Conservation (phyloP, 1,140 invertebrate genomes). For the Zophobas atratus region DNA sequence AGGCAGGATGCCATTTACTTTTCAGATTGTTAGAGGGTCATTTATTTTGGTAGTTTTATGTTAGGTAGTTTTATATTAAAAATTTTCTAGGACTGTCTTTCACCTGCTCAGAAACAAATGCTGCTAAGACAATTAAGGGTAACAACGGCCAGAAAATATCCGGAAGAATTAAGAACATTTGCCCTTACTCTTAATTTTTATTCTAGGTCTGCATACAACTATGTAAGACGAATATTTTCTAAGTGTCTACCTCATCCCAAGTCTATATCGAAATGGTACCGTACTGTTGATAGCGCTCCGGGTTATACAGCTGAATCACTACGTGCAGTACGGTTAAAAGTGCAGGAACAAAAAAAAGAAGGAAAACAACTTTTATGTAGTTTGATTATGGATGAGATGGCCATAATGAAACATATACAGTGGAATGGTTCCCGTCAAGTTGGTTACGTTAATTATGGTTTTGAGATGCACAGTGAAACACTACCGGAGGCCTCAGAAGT, state of each 20-base stretch:
- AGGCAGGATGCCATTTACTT: no score
- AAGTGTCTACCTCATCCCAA: conserved; percentile 7
- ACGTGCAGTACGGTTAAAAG: background rate
- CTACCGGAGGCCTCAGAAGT: background rate
- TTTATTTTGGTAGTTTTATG: background rate
- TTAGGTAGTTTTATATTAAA: background rate
- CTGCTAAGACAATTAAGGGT: conserved; percentile 17
- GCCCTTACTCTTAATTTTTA: conserved; percentile 14
- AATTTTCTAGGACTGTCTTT: conserved; percentile 1
- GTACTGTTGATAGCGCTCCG: background rate
- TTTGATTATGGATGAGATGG: conserved; percentile 22
- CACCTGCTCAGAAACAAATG: conserved; percentile 20
- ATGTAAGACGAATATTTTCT: conserved; percentile 8
- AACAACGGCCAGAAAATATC: conserved; percentile 21
- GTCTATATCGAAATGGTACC: background rate
- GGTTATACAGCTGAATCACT: background rate
- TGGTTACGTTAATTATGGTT: conserved; percentile 54
- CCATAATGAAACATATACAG: background rate
- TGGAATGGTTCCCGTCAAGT: background rate
- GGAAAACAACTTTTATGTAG: background rate
- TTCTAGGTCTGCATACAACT: conserved; percentile 9
- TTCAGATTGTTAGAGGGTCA: no score
- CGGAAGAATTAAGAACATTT: conserved; percentile 51
- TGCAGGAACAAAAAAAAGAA: background rate
- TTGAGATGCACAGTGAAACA: background rate